These are phyloP conservation scores for Theocolax elegans DNA, from an alignment of 1,140 invertebrate genomes.

Conservation along the genomic window DNA sequence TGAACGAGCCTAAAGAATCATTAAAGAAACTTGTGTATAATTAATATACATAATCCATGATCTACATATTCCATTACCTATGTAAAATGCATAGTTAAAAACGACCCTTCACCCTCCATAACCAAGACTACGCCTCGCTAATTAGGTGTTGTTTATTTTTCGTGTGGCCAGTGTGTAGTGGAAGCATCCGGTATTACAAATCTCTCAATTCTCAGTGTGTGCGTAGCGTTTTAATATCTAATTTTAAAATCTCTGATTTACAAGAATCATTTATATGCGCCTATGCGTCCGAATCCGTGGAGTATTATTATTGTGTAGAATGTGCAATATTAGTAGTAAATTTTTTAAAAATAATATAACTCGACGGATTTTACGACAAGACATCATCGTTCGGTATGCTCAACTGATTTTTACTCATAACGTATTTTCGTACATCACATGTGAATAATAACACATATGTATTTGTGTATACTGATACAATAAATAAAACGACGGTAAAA, in stretches of 20 bases:
- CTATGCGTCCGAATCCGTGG: conserved; percentile 11
- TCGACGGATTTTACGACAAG: too few species aligned
- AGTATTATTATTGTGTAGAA: too few species aligned
- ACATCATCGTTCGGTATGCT: too few species aligned
- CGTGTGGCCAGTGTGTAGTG: conserved; percentile 3
- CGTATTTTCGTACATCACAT: too few species aligned
- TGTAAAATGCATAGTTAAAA: conserved; percentile 22
- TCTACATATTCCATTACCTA: conserved; percentile 29
- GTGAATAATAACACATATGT: too few species aligned
- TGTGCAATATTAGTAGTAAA: too few species aligned
- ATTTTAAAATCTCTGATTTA: conserved; percentile 18
- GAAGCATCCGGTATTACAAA: conserved; percentile 9
- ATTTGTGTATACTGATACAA: not conserved
- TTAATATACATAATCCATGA: too few species aligned
- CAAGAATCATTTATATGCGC: not conserved
- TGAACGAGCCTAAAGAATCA: conserved; percentile 25
- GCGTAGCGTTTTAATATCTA: conserved; percentile 22
- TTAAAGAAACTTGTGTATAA: too few species aligned
- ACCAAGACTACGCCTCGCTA: conserved; percentile 20
- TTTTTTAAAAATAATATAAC: too few species aligned
- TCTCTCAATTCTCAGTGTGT: conserved; percentile 1
- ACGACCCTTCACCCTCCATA: conserved; percentile 36
- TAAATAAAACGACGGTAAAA: not conserved
- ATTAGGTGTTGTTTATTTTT: conserved; percentile 6
- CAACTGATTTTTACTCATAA: too few species aligned